These are phyloP conservation scores for Terebella lapidaria DNA, from an alignment of 2,888 invertebrate species.

Conservation along the genomic window DNA sequence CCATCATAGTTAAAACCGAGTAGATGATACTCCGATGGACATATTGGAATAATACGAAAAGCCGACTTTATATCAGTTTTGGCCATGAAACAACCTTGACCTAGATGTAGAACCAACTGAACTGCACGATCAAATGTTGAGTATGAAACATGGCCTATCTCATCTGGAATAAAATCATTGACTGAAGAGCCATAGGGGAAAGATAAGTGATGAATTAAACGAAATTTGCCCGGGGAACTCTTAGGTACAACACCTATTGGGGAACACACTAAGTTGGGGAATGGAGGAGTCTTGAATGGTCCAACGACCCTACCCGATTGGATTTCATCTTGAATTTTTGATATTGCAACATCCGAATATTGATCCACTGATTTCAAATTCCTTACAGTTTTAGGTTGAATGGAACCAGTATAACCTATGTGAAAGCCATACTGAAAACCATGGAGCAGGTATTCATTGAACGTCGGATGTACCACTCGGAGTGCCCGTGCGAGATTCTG, in stretches of 20 bases:
- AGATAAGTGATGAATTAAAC: conserved; percentile 14
- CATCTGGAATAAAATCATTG: conserved; percentile 5
- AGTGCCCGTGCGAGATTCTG: no score
- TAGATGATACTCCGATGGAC: background rate
- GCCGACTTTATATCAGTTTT: conserved; percentile 10
- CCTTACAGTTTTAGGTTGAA: background rate
- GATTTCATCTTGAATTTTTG: conserved; percentile 7
- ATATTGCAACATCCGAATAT: background rate
- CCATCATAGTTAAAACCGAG: conserved; percentile 2
- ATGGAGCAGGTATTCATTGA: background rate
- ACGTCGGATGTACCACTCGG: no score
- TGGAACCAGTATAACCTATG: background rate
- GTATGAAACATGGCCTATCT: conserved; percentile 3
- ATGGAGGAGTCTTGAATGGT: conserved; percentile 6
- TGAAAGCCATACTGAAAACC: background rate
- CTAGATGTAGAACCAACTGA: conserved; percentile 59
- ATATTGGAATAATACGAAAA: conserved; percentile 2
- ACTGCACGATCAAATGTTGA: conserved; percentile 65
- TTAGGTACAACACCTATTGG: conserved; percentile 12
- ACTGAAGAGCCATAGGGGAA: conserved; percentile 7
- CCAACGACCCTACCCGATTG: conserved; percentile 7
- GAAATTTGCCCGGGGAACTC: conserved; percentile 9
- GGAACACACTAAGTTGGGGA: conserved; percentile 5
- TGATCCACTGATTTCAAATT: background rate
- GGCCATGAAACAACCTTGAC: conserved; percentile 7